A percentile compares a stretch with the other conserved stretches of the same genome.
phyloP scores from a whole-genome alignment of 2,888 invertebrate species.

The Cerceris rybyensis region DNA sequence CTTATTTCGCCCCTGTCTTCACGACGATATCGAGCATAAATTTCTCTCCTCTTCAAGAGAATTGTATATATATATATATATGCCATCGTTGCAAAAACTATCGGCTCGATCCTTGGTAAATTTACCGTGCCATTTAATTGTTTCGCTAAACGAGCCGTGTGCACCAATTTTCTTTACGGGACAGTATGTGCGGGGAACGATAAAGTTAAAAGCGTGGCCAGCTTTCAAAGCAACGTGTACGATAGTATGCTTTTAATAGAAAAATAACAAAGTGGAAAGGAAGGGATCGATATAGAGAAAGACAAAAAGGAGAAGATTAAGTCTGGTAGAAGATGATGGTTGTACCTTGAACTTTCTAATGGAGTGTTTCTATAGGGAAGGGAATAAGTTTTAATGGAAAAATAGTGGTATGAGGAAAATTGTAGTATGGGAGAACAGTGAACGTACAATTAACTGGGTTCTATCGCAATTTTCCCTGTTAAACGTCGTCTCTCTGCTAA shows the following conservation, averaged over 20 bases:
- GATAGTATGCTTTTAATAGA: not conserved
- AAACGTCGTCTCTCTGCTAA: slow-evolving; percentile 9
- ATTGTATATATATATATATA: too few species aligned
- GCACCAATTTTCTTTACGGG: slow-evolving; percentile 15
- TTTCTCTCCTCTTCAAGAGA: not conserved
- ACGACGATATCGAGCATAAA: slow-evolving; percentile 19
- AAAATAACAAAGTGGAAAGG: not conserved
- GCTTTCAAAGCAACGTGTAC: not conserved
- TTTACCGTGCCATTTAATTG: slow-evolving; percentile 44
- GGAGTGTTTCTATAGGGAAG: too few species aligned
- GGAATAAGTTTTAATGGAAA: too few species aligned
- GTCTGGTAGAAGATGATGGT: too few species aligned
- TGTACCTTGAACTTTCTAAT: too few species aligned
- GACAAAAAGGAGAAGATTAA: too few species aligned
- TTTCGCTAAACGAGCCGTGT: slow-evolving; percentile 41
- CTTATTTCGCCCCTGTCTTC: slow-evolving; percentile 22
- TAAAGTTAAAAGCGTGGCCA: not conserved
- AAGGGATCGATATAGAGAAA: too few species aligned
- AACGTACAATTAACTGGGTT: slow-evolving; percentile 13
- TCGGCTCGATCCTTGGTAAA: slow-evolving; percentile 8
- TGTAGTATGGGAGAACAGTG: too few species aligned
- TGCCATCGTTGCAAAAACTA: slow-evolving; percentile 24
- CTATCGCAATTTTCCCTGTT: not conserved
- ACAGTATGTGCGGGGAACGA: not conserved
- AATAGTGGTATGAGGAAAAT: too few species aligned